Conservation (phyloP, 2,888 invertebrate species). For the Platycheirus albimanus region DNA sequence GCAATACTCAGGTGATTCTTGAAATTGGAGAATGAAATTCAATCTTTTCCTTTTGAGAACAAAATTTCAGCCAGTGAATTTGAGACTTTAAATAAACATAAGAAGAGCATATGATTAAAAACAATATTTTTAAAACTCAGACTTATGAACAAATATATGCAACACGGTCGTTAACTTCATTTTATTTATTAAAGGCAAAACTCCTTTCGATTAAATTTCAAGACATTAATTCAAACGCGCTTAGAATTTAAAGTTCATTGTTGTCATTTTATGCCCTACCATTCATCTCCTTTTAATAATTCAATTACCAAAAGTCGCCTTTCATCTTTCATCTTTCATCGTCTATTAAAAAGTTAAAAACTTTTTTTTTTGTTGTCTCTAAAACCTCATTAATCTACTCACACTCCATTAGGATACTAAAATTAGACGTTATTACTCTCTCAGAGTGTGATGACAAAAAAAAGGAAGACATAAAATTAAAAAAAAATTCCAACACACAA, state of each 20-base stretch:
- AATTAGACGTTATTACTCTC: conserved; percentile 22
- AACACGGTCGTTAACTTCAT: too few species aligned
- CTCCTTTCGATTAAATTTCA: neutral
- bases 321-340: conserved; percentile 10
- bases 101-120: too few species aligned
- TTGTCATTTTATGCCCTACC: neutral
- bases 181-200: neutral
- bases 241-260: conserved; percentile 6
- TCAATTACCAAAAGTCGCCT: conserved; percentile 23
- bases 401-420: conserved; percentile 44
- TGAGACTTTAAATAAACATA: too few species aligned
- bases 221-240: neutral
- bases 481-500: too few species aligned
- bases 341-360: conserved; percentile 32
- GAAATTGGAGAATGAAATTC: too few species aligned
- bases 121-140: too few species aligned
- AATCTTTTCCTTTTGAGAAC: too few species aligned
- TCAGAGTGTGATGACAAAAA: neutral
- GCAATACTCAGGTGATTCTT: too few species aligned
- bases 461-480: too few species aligned
- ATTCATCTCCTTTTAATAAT: conserved; percentile 32
- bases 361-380: conserved; percentile 32
- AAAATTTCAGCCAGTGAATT: too few species aligned
- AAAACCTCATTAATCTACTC: conserved; percentile 50
- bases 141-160: too few species aligned